Percentiles rank a stretch among this genome's conserved stretches.
Conservation (phyloP, 2,888 invertebrate species). For the Galeopsomyia nigrocyanea region DNA sequence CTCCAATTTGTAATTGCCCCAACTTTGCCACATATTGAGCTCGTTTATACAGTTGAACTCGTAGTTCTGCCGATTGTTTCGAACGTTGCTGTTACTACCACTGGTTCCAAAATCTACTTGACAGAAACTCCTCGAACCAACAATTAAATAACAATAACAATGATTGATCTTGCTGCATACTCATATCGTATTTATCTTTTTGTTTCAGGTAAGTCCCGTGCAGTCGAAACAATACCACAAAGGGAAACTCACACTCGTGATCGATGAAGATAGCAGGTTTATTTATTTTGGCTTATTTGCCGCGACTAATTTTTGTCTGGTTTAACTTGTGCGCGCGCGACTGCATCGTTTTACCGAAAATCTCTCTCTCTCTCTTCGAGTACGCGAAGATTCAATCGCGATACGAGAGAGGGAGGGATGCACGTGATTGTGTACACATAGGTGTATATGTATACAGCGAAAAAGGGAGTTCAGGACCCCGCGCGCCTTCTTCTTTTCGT, state of each 20-base stretch:
- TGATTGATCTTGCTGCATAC: no score
- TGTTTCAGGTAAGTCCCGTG: constrained; percentile 35
- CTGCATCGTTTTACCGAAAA: background rate
- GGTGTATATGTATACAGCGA: background rate
- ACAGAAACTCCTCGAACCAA: no score
- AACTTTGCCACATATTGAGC: no score
- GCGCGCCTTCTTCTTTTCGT: background rate
- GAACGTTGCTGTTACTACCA: no score
- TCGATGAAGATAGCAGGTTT: background rate
- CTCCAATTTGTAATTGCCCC: no score
- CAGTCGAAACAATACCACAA: background rate
- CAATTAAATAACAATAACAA: no score
- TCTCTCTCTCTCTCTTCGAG: background rate
- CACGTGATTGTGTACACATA: background rate
- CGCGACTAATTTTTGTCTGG: background rate
- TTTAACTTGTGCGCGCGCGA: constrained; percentile 2
- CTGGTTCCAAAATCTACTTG: no score
- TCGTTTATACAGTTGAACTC: no score
- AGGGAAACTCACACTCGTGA: background rate
- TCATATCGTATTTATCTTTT: background rate
- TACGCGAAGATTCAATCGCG: background rate
- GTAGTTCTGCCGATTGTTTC: no score
- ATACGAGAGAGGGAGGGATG: background rate
- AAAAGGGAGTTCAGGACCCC: constrained; percentile 31
- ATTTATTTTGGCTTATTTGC: constrained; percentile 2